A percentile compares a stretch with the other conserved stretches of the same genome.
phyloP scores from a whole-genome alignment of 2,113 vertebrate species.

The Noturus placidus region DNA sequence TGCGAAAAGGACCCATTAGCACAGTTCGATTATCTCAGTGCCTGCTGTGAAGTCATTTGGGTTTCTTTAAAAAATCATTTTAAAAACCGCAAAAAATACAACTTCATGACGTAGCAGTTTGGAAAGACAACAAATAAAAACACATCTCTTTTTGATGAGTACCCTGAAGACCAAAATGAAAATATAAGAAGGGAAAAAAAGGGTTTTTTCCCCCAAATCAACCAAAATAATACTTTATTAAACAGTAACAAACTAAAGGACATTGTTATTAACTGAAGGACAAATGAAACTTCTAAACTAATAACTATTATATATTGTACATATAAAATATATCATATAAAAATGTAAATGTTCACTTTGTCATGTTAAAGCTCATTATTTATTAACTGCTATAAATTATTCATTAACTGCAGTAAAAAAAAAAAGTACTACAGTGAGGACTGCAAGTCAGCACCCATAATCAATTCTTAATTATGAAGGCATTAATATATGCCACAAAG shows the following conservation, averaged over 20 bases:
- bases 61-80: not conserved
- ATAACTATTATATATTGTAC: not conserved
- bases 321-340: not conserved
- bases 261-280: not conserved
- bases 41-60: not conserved
- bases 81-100: not conserved
- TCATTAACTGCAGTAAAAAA: slow-evolving; percentile 6
- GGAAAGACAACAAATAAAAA: not conserved
- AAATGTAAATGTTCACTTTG: not conserved
- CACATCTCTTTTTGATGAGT: no score
- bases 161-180: no score
- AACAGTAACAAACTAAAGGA: not conserved
- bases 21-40: not conserved
- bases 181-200: no score
- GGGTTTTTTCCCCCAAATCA: no score
- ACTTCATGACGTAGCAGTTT: not conserved
- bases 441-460: not conserved
- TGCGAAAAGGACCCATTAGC: not conserved
- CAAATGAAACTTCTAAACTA: no score
- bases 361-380: not conserved
- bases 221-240: not conserved
- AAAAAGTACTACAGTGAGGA: not conserved
- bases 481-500: not conserved
- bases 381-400: not conserved
- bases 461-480: not conserved